Conservation (phyloP, 23 tunicate species). For the Ciona savignyi region DNA sequence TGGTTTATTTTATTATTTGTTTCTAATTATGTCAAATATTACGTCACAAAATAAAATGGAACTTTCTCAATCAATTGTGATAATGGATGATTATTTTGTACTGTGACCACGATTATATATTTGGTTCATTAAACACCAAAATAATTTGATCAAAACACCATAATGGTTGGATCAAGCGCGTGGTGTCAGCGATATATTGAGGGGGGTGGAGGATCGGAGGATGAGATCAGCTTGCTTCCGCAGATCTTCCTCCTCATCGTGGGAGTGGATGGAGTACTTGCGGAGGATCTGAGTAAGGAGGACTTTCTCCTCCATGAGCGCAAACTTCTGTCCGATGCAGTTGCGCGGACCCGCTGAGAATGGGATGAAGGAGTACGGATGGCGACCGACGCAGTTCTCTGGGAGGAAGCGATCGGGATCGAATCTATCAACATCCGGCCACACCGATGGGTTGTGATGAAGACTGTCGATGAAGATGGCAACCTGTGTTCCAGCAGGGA, state of each 20-base stretch:
- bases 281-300: slow-evolving; percentile 49
- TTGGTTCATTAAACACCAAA: too few species aligned
- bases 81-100: too few species aligned
- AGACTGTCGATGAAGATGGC: slow-evolving; percentile 29
- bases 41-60: too few species aligned
- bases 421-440: slow-evolving; percentile 74
- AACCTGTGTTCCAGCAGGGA: slow-evolving; percentile 77
- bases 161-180: neutral
- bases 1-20: too few species aligned
- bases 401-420: slow-evolving; percentile 61
- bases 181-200: slow-evolving; percentile 9
- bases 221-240: slow-evolving; percentile 48
- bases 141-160: too few species aligned
- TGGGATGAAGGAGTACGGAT: slow-evolving; percentile 83
- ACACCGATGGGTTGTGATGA: slow-evolving; percentile 59
- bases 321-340: slow-evolving; percentile 96
- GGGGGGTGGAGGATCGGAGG: slow-evolving; percentile 49
- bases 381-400: slow-evolving; percentile 51
- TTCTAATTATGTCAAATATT: too few species aligned
- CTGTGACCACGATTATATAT: too few species aligned
- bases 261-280: neutral
- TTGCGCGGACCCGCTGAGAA: slow-evolving; percentile 97
- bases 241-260: slow-evolving; percentile 31
- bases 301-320: slow-evolving; percentile 81
- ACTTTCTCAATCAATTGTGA: too few species aligned